Percentiles rank a stretch among this genome's conserved stretches.
phyloP scores from a whole-genome alignment of 2,113 vertebrate genomes.

The Toxotes jaculatrix region DNA sequence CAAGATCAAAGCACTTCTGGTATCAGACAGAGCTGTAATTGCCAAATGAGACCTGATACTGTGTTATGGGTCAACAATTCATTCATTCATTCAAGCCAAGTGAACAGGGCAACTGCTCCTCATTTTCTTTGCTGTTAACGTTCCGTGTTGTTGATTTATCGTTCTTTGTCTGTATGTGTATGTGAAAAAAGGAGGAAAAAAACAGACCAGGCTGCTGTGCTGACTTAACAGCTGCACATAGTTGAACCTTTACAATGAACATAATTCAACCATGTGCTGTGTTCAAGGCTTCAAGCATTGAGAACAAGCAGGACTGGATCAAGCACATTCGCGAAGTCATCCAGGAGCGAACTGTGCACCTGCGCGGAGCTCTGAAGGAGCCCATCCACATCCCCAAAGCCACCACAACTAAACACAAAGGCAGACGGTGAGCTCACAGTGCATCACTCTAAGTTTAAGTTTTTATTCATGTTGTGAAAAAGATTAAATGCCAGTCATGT shows the following conservation, averaged over 20 bases:
- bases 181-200: not conserved
- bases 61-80: conserved; percentile 10
- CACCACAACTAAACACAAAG: conserved; percentile 93
- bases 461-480: not conserved
- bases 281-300: conserved; percentile 94
- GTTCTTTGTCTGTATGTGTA: not conserved
- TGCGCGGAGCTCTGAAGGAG: conserved; percentile 97
- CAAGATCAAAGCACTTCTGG: conserved; percentile 35
- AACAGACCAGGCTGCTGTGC: not conserved
- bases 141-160: conserved; percentile 3
- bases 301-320: conserved; percentile 99
- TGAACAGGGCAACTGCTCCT: not conserved
- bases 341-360: conserved; percentile 96
- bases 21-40: conserved; percentile 18
- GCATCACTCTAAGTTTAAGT: not conserved
- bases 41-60: conserved; percentile 7
- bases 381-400: conserved; percentile 98
- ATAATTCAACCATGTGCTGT: conserved; percentile 6
- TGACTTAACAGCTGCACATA: not conserved
- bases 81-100: conserved; percentile 10
- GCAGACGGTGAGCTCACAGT: conserved; percentile 85
- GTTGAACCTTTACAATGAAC: not conserved
- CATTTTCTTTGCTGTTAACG: not conserved
- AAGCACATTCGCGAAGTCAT: conserved; percentile 99
- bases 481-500: not conserved